Evolutionary conservation across 2,888 invertebrate genomes (phyloP).

Genomic region (Boloria selene): DNA sequence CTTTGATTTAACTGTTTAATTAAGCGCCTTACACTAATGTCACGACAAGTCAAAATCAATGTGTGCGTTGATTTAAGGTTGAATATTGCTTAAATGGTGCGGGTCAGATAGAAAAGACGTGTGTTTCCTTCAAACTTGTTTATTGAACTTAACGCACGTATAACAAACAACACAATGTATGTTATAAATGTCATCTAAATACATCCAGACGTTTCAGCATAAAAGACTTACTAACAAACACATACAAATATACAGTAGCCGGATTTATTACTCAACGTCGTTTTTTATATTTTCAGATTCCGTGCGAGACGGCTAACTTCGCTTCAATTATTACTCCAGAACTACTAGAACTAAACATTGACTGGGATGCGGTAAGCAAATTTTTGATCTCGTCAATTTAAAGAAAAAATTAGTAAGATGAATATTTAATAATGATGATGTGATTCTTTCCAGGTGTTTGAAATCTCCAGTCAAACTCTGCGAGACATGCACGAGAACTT

Average conservation of each 20-base stretch:
- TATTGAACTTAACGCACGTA: too few species aligned
- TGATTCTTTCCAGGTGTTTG: slow-evolving; percentile 66
- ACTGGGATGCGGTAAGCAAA: slow-evolving; percentile 80
- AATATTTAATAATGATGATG: background rate
- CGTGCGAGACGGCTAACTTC: slow-evolving; percentile 73
- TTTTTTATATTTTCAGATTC: slow-evolving; percentile 55
- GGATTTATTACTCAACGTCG: background rate
- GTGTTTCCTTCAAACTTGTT: too few species aligned
- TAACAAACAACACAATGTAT: too few species aligned
- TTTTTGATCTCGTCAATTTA: background rate
- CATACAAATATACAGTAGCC: background rate
- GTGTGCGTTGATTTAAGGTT: too few species aligned
- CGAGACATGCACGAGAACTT: slow-evolving; percentile 84
- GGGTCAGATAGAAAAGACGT: too few species aligned
- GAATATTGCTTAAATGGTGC: too few species aligned
- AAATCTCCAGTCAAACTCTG: slow-evolving; percentile 73
- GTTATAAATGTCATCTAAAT: too few species aligned
- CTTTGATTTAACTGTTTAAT: too few species aligned
- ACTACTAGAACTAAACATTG: slow-evolving; percentile 75
- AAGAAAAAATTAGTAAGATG: background rate
- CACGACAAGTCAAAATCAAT: too few species aligned
- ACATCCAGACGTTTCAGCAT: too few species aligned
- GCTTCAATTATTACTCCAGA: slow-evolving; percentile 70
- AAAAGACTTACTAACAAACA: too few species aligned
- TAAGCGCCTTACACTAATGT: too few species aligned